These are phyloP conservation scores for Drosophila hawaiiensis DNA, from an alignment of 2,888 invertebrate species.

Conservation along the genomic window DNA sequence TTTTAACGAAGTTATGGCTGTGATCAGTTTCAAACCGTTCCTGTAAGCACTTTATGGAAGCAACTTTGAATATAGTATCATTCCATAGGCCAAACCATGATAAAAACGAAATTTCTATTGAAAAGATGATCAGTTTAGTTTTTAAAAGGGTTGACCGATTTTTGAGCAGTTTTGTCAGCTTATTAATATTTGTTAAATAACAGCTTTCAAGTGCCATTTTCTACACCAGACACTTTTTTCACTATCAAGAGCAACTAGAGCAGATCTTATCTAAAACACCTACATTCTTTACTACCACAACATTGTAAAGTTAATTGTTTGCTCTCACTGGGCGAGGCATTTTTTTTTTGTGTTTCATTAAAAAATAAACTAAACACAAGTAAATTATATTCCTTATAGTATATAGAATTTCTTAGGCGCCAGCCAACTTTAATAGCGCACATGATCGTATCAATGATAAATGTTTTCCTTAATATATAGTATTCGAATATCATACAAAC, in stretches of 20 bases:
- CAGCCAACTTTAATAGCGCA: slow-evolving; percentile 20
- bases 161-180: background rate
- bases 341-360: background rate
- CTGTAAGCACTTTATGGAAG: background rate
- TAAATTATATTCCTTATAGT: slow-evolving; percentile 2
- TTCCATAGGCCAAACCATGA: too few relatives aligned
- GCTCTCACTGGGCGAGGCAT: background rate
- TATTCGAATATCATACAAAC: slow-evolving; percentile 57
- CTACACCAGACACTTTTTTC: background rate
- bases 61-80: too few relatives aligned
- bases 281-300: slow-evolving; percentile 1
- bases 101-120: too few relatives aligned
- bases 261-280: slow-evolving; percentile 32
- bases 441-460: slow-evolving; percentile 38
- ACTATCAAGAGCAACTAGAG: slow-evolving; percentile 15
- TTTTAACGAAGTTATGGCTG: background rate
- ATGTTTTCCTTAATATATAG: slow-evolving; percentile 42
- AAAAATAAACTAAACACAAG: slow-evolving; percentile 3
- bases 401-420: slow-evolving; percentile 21
- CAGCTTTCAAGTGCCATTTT: background rate
- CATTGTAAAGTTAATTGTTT: slow-evolving; percentile 15
- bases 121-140: background rate
- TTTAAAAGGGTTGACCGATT: background rate
- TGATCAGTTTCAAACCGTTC: rapidly evolving
- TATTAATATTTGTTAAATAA: background rate